Conservation (phyloP, 2,888 invertebrate genomes). For the Liodrosophila aerea region DNA sequence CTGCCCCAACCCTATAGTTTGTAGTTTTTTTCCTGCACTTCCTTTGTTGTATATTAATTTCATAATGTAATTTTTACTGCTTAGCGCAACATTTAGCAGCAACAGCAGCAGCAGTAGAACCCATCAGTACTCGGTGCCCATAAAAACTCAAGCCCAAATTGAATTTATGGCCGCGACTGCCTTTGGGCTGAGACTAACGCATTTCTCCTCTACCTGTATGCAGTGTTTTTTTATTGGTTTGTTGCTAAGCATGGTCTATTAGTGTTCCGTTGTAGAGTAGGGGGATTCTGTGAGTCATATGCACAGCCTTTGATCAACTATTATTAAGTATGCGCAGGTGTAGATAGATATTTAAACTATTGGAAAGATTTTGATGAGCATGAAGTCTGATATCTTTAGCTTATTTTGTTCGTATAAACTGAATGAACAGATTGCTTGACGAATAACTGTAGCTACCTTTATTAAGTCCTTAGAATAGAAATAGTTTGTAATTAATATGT, state of each 20-base stretch:
- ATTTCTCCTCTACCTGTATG: not conserved
- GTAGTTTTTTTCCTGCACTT: not conserved
- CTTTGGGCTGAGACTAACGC: not conserved
- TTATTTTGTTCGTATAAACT: too few relatives aligned
- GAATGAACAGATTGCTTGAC: too few relatives aligned
- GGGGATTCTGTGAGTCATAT: too few relatives aligned
- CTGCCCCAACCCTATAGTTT: slow-evolving; percentile 28
- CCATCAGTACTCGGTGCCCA: not conserved
- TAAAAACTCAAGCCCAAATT: not conserved
- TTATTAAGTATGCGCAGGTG: too few relatives aligned
- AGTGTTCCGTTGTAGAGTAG: too few relatives aligned
- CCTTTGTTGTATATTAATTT: slow-evolving; percentile 55
- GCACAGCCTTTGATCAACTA: too few relatives aligned
- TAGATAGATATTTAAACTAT: too few relatives aligned
- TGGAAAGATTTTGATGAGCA: too few relatives aligned
- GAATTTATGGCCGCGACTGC: slow-evolving; percentile 3
- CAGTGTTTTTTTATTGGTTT: not conserved
- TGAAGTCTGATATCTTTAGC: too few relatives aligned
- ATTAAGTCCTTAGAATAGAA: too few relatives aligned
- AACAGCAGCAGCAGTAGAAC: not conserved
- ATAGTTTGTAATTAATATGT: too few relatives aligned
- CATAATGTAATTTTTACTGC: slow-evolving; percentile 63
- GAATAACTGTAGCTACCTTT: too few relatives aligned
- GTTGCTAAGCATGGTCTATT: not conserved
- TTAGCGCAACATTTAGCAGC: slow-evolving; percentile 50